Conservation (phyloP, 2,797 vertebrate species). For the Delichon dasypus region DNA sequence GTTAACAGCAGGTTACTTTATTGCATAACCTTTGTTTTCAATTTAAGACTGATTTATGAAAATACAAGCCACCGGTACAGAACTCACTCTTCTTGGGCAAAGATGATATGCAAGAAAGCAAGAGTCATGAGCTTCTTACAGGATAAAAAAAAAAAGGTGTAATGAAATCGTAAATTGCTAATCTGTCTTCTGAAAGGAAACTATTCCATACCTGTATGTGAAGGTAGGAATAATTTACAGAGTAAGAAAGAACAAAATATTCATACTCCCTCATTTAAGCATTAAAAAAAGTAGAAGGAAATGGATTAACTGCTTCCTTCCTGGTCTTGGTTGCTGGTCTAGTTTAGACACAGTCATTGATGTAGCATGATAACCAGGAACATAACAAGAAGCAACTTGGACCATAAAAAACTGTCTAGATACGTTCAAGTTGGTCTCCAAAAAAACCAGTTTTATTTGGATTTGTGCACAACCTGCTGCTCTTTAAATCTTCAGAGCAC, state of each 20-base stretch:
- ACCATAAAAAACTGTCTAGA: slow-evolving; percentile 44
- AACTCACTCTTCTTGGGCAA: background rate
- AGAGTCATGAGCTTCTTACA: background rate
- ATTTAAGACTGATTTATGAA: background rate
- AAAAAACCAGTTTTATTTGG: slow-evolving; percentile 32
- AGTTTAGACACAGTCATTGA: background rate
- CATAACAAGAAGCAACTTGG: slow-evolving; percentile 24
- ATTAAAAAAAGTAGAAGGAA: slow-evolving; percentile 31
- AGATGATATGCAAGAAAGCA: background rate
- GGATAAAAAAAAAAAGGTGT: background rate
- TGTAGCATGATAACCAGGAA: background rate
- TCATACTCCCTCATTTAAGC: background rate
- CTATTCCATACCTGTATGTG: background rate
- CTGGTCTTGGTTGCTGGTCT: background rate
- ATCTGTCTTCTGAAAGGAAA: background rate
- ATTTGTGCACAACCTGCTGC: slow-evolving; percentile 45
- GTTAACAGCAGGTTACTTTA: slow-evolving; percentile 1
- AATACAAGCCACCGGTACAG: background rate
- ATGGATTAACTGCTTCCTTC: slow-evolving; percentile 19
- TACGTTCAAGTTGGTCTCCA: background rate
- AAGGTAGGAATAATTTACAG: background rate
- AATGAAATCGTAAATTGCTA: background rate
- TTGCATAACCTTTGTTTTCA: background rate
- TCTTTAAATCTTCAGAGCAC: slow-evolving; percentile 47
- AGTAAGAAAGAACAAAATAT: slow-evolving; percentile 9